These are phyloP conservation scores for Leptinotarsa texana DNA, from an alignment of 1,140 invertebrate species.

Conservation along the genomic window DNA sequence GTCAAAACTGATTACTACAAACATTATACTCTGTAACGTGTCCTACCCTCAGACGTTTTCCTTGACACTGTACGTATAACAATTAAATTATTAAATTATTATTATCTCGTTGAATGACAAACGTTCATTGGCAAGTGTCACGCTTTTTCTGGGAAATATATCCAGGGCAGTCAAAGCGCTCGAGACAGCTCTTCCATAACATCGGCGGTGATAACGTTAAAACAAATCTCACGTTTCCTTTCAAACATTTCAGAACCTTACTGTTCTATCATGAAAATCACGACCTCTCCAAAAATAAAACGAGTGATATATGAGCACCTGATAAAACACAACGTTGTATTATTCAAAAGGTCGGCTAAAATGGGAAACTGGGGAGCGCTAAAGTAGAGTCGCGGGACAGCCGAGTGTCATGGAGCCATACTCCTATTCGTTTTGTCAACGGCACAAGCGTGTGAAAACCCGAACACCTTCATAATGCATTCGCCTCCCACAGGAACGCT, in stretches of 20 bases:
- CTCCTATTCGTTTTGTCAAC: slow-evolving; percentile 5
- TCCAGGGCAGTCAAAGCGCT: too few species aligned
- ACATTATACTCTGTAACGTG: too few species aligned
- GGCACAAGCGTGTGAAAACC: not conserved
- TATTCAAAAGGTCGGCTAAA: not conserved
- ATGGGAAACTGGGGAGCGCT: not conserved
- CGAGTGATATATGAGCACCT: slow-evolving; percentile 1
- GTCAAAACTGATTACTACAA: too few species aligned
- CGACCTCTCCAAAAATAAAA: not conserved
- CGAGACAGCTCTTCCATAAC: too few species aligned
- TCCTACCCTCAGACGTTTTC: too few species aligned
- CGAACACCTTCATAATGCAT: slow-evolving; percentile 3
- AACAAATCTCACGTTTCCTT: not conserved
- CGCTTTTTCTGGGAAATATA: not conserved
- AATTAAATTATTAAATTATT: too few species aligned
- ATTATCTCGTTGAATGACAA: not conserved
- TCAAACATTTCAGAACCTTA: not conserved
- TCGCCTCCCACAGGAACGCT: not conserved
- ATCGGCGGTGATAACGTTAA: too few species aligned
- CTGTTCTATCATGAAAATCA: not conserved
- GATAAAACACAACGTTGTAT: slow-evolving; percentile 6
- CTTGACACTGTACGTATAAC: too few species aligned
- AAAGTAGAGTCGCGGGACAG: not conserved
- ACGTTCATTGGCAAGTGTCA: not conserved
- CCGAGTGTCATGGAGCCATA: not conserved